Percentiles rank a stretch among this genome's conserved stretches.
Evolutionary conservation across 1,140 invertebrate species (phyloP).

Genomic region (Rhopalosiphum padi): DNA sequence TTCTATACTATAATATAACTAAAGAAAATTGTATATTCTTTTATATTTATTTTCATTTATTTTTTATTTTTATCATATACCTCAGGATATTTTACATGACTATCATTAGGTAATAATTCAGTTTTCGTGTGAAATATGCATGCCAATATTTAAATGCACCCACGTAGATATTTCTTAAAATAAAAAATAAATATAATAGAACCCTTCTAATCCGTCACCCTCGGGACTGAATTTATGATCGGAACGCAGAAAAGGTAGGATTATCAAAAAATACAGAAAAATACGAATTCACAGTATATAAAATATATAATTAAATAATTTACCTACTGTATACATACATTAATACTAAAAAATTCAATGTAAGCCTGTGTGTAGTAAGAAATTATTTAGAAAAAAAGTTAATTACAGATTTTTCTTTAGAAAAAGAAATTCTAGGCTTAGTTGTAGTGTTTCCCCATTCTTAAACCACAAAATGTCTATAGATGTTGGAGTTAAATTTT

Average conservation of each 20-base stretch:
- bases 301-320: background rate
- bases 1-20: background rate
- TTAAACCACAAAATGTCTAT: background rate
- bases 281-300: too few relatives aligned
- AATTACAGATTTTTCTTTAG: background rate
- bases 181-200: background rate
- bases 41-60: background rate
- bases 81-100: background rate
- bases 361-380: too few relatives aligned
- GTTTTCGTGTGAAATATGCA: background rate
- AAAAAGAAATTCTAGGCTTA: too few relatives aligned
- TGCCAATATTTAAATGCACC: background rate
- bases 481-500: background rate
- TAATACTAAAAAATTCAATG: background rate
- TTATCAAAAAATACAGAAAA: background rate
- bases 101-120: background rate
- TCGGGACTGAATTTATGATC: background rate
- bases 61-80: background rate
- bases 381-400: background rate
- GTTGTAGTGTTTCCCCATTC: too few relatives aligned
- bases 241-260: background rate
- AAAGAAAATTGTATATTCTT: background rate
- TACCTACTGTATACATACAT: too few relatives aligned
- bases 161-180: background rate
- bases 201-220: background rate